phyloP scores from a whole-genome alignment of 1,140 invertebrate genomes.

The Phymorhynchus buccinoides region DNA sequence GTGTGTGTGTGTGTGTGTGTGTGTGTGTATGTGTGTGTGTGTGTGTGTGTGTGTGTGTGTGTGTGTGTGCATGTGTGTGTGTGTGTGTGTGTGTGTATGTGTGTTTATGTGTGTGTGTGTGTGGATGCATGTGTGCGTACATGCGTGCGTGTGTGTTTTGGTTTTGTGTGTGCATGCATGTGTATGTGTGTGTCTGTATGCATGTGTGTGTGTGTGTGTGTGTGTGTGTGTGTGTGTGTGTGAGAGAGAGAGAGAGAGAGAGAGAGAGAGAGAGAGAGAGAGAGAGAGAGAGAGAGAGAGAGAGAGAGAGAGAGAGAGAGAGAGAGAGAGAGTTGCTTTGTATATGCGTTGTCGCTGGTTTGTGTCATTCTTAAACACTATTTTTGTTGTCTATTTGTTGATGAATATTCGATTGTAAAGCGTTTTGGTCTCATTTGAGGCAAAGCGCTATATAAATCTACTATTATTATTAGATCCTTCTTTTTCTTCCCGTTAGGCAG shows the following conservation, averaged over 20 bases:
- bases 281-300: neutral
- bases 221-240: neutral
- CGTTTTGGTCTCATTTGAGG: no score
- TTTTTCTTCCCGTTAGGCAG: no score
- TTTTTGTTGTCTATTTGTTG: no score
- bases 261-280: neutral
- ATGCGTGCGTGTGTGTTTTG: neutral
- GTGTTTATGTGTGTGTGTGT: neutral
- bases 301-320: no score
- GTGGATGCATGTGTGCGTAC: neutral
- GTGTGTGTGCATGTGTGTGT: no score
- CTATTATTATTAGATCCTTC: no score
- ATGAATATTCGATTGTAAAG: no score
- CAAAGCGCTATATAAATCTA: no score
- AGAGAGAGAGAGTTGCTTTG: no score
- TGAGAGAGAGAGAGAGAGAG: neutral
- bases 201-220: neutral
- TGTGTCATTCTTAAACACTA: no score
- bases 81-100: neutral
- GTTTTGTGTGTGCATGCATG: no score
- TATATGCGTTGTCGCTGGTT: no score
- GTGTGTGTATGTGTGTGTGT: neutral
- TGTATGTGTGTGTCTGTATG: neutral
- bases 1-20: constrained; percentile 13
- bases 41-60: neutral